Evolutionary conservation across 2,888 invertebrate species (phyloP), one percentile per base, ranked within the genome.

Genomic region (Colletes collaris): DNA sequence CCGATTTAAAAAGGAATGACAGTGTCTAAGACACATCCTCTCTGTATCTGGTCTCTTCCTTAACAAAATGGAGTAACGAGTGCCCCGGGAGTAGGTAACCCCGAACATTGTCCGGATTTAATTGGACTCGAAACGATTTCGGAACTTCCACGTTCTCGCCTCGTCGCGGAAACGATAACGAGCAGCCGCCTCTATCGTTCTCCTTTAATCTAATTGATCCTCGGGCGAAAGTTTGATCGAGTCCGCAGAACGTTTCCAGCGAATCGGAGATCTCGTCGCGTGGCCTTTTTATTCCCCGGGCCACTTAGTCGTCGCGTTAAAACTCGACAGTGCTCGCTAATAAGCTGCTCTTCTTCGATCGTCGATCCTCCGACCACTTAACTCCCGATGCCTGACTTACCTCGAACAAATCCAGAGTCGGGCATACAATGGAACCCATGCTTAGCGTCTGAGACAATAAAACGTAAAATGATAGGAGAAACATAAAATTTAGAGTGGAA

Each of bases 71-170:
- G 55, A 35, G 58, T 69, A 67, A 82, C 78, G 63, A 76, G 63
- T 50, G 27, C 46, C 19, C 27, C 1, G 46, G n/a, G 55, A 56
- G 53, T 60, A 60, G 71, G 55, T 85, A 85, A 85, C 83, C 85
- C 76, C 27, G 83, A 55, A 85, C 81, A 85, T 85, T 85, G 85
- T 85, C 74, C 72, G 79, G 71, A 69, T 81, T 85, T 85, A 85
- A 85, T 85, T 85, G 81, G 69, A 79, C 63, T 76, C 78, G 81
- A 83, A 79, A 81, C 83, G 83, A 81, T 81, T 81, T 53, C 67
- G 58, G 73, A 85, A 85, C 64, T 85, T 83, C 50, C 78, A 73
- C 79, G 84, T 84, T 82, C 68, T 69, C 76, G 81, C 79, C 56
- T 79, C 63, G 76, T 76, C 74, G 78, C 64, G 78, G 71, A 75